Conservation (phyloP, 1,140 invertebrate species). For the Euura lappo region DNA sequence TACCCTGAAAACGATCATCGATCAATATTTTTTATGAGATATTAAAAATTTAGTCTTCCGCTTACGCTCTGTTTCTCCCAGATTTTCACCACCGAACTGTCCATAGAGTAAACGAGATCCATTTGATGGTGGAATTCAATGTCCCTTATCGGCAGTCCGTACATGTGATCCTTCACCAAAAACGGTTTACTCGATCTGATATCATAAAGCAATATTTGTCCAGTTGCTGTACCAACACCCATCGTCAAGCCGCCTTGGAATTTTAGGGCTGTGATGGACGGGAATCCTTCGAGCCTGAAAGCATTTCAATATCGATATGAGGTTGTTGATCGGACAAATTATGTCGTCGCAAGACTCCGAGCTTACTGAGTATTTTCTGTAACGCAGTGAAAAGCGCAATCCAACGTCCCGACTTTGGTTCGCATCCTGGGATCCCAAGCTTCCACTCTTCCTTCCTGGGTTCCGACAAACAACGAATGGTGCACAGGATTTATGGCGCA, state of each 20-base stretch:
- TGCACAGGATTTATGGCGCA: conserved; percentile 89
- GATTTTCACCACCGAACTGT: conserved; percentile 90
- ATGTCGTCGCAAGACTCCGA: not conserved
- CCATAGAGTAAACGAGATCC: conserved; percentile 90
- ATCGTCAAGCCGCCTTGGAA: conserved; percentile 85
- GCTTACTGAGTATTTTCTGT: conserved; percentile 66
- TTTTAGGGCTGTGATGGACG: conserved; percentile 80
- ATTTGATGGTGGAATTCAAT: conserved; percentile 85
- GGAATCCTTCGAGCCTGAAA: conserved; percentile 69
- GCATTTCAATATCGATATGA: conserved; percentile 17
- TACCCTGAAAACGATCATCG: conserved; percentile 69
- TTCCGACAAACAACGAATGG: conserved; percentile 87
- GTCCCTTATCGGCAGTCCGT: conserved; percentile 89
- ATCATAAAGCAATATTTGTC: conserved; percentile 95
- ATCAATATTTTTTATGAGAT: conserved; percentile 25
- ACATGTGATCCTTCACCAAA: conserved; percentile 93
- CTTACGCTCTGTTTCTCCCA: conserved; percentile 91
- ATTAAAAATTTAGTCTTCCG: conserved; percentile 17
- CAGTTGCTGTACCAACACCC: conserved; percentile 91
- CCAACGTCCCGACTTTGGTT: conserved; percentile 78
- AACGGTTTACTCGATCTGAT: conserved; percentile 90
- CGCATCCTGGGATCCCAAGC: conserved; percentile 92
- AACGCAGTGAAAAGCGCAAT: conserved; percentile 81
- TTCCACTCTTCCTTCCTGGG: conserved; percentile 91
- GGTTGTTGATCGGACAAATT: too few relatives aligned